Percentiles rank a stretch among this genome's conserved stretches.
Conservation (phyloP, 2,797 vertebrate genomes). For the Melanotaenia boesemani region DNA sequence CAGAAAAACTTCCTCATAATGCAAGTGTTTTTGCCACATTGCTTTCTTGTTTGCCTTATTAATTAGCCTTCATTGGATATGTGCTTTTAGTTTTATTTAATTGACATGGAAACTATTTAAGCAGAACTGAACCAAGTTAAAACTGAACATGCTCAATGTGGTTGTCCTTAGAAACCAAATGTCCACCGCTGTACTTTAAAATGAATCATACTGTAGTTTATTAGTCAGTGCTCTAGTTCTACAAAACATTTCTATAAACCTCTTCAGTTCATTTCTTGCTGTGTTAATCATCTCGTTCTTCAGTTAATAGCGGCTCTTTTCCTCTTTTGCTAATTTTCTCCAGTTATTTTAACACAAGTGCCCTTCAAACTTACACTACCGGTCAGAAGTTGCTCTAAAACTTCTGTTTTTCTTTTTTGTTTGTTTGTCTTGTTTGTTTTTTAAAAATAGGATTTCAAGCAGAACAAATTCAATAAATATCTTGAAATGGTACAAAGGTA, state of each 20-base stretch:
- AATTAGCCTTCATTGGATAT: neutral
- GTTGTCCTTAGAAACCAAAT: slow-evolving; percentile 5
- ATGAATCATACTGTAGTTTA: neutral
- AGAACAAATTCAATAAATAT: neutral
- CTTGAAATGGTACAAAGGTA: neutral
- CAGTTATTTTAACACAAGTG: neutral
- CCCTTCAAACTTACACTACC: slow-evolving; percentile 5
- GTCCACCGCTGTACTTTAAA: neutral
- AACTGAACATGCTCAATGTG: neutral
- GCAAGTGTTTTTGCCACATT: neutral
- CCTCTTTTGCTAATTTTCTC: neutral
- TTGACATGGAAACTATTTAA: neutral
- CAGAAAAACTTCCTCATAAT: neutral
- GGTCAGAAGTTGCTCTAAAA: neutral
- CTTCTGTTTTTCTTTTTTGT: neutral
- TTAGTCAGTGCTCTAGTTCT: neutral
- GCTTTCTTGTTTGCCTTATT: neutral
- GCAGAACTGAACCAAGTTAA: neutral
- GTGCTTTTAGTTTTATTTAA: neutral
- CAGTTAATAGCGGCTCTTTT: slow-evolving; percentile 4
- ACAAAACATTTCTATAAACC: neutral
- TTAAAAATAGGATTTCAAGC: neutral
- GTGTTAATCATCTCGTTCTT: neutral
- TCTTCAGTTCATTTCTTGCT: neutral
- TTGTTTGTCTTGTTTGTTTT: no score